Conservation (phyloP, 2,888 invertebrate genomes). For the Euproctis similis region DNA sequence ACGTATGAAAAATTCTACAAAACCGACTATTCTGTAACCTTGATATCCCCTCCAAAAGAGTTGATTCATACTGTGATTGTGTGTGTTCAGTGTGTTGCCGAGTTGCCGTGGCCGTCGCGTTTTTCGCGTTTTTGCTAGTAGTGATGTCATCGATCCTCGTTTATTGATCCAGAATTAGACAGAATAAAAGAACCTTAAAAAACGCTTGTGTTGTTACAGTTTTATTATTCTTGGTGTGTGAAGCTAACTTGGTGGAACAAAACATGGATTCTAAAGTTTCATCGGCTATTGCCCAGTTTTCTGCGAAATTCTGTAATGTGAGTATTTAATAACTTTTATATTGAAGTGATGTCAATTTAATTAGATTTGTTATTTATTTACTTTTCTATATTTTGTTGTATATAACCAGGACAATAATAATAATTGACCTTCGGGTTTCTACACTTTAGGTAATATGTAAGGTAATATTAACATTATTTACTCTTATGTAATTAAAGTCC, state of each 20-base stretch:
- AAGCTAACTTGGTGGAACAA: slow-evolving; percentile 22
- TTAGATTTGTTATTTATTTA: too few species aligned
- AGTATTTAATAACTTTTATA: slow-evolving; percentile 25
- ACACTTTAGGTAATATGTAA: too few species aligned
- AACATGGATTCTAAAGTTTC: slow-evolving; percentile 57
- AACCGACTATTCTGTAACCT: not conserved
- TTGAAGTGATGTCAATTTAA: too few species aligned
- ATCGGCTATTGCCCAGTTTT: slow-evolving; percentile 52
- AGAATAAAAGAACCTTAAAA: slow-evolving; percentile 3
- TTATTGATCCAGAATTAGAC: slow-evolving; percentile 1
- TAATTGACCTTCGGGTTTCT: too few species aligned
- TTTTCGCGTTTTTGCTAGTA: too few species aligned
- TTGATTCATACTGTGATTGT: slow-evolving; percentile 8
- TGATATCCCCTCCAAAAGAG: slow-evolving; percentile 1
- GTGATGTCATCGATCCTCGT: slow-evolving; percentile 6
- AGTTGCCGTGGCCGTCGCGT: not conserved
- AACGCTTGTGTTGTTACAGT: slow-evolving; percentile 32
- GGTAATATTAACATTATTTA: too few species aligned
- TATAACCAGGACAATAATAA: too few species aligned
- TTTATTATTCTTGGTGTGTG: slow-evolving; percentile 27
- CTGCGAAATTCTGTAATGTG: slow-evolving; percentile 71
- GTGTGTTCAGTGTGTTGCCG: too few species aligned
- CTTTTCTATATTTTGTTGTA: too few species aligned
- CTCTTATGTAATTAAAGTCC: too few species aligned
- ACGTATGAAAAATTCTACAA: too few species aligned